Base-by-base conservation (phyloP, 2,888 invertebrate species). In the Bellardia bayeri region DNA sequence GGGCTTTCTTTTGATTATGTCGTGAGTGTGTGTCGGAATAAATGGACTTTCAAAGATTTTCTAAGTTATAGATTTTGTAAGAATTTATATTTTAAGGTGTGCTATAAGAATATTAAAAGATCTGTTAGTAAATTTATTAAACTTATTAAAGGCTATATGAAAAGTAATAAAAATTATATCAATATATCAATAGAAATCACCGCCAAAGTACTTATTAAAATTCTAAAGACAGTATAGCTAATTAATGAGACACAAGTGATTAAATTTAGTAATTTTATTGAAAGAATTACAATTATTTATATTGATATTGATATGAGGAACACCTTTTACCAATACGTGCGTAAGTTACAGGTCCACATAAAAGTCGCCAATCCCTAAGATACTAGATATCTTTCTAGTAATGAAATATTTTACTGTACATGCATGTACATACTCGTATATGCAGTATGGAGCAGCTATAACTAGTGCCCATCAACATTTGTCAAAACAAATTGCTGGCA, bases 401-500 rank as follows among this genome's bases (percentile, higher is more conserved):
- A 37, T 37, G 37, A 37, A 37, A 4, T 37, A 37, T 37, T 37
- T 37, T 6, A 37, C 37, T 37, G 37, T 37, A 37, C 37, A 23
- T n/a, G n/a, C n/a, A n/a, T n/a, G n/a, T 23, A 45, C 4, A 45
- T 45, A 45, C 11, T 13, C 13, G 3, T 13, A 13, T 2, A 3
- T 3, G 45, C 13, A 45, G 45, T 13, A 13, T 13, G 9, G 11
- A 51, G 51, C n/a, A 51, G 51, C 51, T n/a, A 66, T 42, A 42
- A 40, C 14, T n/a, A 64, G 40, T 64, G 8, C n/a, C 49, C 42
- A 33, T 33, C 30, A 63, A 5, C 49, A 56, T 81, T 80, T 81
- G 69, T 76, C 80, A 81, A 75, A 74, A 63, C 37, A 75, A 74
- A 75, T 71, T 56, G 37, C 14, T 33, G 11, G n/a, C 33, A 61